Base-by-base conservation (phyloP, 53 echinoderm and acorn worm species). In the Pentamera pediparva region DNA sequence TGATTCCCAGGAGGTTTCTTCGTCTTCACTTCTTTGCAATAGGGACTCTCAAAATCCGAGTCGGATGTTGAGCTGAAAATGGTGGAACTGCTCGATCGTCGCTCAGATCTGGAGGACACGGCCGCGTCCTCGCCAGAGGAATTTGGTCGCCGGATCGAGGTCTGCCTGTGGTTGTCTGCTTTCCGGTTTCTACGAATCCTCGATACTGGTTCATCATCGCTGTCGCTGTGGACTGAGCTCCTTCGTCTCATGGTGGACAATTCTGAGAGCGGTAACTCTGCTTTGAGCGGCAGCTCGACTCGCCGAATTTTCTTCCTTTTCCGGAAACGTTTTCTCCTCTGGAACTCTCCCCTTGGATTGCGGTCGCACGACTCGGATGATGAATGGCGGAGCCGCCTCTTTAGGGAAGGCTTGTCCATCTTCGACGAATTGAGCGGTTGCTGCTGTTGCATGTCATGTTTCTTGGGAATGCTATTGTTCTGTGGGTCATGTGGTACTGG, bases 1-100 rank as follows among this genome's bases (percentile, higher is more conserved):
- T 55, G 55, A 57, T 27, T 31, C 17, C 11, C 29, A 28, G 29
- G 21, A 17, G 29, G 7, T 7, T 52, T 52, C 25, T 52, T 20
- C 17, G 20, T 0, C 21, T 28, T 22, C 28, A 30, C 28, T 27
- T 32, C 36, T 32, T 54, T 72, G 53, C 52, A 54, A 52, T 72
- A 53, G 6, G 73, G 73, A 4, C 33, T 32, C 19, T 72, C 54
- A 54, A 72, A 72, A 5, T 72, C 73, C 6, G 73, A 72, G 19
- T 72, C 73, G 17, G 73, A 72, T 0, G 73, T 72, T 6, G 73
- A 72, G 10, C 73, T 72, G 21, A 72, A 72, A 35, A 72, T 36
- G 1, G 73, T 51, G 15, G 54, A 29, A 53, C 73, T 72, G 55
- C 55, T 72, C 2, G 73, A 31, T 52, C 29, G 31, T 27, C 45